Evolutionary conservation across 2,113 vertebrate genomes (phyloP).

Genomic region (Spea multiplicata): DNA sequence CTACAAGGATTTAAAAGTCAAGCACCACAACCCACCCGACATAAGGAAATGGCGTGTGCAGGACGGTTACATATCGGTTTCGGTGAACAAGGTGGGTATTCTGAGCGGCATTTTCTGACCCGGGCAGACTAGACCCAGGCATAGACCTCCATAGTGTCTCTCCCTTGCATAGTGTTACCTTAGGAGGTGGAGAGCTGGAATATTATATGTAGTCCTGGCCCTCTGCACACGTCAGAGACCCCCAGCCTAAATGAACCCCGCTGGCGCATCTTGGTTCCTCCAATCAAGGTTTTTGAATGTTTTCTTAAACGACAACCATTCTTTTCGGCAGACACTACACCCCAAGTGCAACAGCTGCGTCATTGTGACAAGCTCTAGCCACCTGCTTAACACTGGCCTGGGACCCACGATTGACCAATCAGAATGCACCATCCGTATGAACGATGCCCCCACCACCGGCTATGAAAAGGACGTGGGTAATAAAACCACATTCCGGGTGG

Average conservation of each 20-base stretch:
- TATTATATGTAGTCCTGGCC: no score
- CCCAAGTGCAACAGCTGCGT: constrained; percentile 81
- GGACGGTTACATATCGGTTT: constrained; percentile 75
- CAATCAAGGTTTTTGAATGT: no score
- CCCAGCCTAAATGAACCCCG: no score
- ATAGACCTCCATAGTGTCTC: no score
- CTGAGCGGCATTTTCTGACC: no score
- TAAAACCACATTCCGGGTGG: constrained; percentile 85
- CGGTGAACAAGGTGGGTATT: constrained; percentile 84
- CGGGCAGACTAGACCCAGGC: no score
- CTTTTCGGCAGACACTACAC: constrained; percentile 76
- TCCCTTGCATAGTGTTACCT: no score
- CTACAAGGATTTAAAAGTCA: constrained; percentile 60
- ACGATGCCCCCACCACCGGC: constrained; percentile 84
- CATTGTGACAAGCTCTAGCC: constrained; percentile 94
- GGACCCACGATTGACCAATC: constrained; percentile 77
- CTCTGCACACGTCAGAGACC: no score
- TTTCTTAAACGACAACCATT: no score
- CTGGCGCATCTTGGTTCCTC: no score
- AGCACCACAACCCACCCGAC: constrained; percentile 61
- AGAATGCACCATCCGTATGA: constrained; percentile 95
- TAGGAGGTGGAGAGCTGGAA: no score
- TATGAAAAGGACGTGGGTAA: constrained; percentile 82
- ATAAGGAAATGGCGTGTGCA: constrained; percentile 82
- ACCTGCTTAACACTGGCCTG: constrained; percentile 78